Conservation (phyloP, 2,113 vertebrate genomes). For the Cyprinus carpio region DNA sequence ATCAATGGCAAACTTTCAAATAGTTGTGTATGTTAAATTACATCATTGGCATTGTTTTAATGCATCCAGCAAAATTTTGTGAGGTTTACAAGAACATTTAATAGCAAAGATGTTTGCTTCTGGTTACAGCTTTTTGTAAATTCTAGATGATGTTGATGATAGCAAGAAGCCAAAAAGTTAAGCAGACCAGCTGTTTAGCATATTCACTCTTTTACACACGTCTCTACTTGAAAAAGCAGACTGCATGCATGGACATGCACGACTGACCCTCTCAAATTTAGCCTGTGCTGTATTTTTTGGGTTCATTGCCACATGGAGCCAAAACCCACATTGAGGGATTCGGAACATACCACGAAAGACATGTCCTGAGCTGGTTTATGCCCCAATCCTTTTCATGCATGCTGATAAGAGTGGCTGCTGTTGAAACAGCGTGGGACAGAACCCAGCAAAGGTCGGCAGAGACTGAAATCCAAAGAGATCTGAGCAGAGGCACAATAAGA, state of each 20-base stretch:
- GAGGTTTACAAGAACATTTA: no score
- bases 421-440: not conserved
- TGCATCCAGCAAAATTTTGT: no score
- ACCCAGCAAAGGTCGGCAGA: slow-evolving; percentile 36
- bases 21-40: no score
- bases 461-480: slow-evolving; percentile 46
- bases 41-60: no score
- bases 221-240: not conserved
- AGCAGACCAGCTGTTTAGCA: not conserved
- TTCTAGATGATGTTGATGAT: not conserved
- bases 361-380: slow-evolving; percentile 23
- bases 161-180: not conserved
- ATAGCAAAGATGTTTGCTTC: not conserved
- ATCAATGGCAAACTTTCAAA: no score
- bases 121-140: not conserved
- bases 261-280: slow-evolving; percentile 22
- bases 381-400: slow-evolving; percentile 23
- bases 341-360: slow-evolving; percentile 4
- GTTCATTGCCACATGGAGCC: not conserved
- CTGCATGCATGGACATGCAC: slow-evolving; percentile 8
- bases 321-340: slow-evolving; percentile 27
- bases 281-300: slow-evolving; percentile 26
- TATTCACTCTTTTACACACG: not conserved
- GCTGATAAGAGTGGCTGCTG: slow-evolving; percentile 20
- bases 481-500: slow-evolving; percentile 25